These are phyloP conservation scores for Drosophila quinaria DNA, from an alignment of 2,888 invertebrate species.

Conservation along the genomic window DNA sequence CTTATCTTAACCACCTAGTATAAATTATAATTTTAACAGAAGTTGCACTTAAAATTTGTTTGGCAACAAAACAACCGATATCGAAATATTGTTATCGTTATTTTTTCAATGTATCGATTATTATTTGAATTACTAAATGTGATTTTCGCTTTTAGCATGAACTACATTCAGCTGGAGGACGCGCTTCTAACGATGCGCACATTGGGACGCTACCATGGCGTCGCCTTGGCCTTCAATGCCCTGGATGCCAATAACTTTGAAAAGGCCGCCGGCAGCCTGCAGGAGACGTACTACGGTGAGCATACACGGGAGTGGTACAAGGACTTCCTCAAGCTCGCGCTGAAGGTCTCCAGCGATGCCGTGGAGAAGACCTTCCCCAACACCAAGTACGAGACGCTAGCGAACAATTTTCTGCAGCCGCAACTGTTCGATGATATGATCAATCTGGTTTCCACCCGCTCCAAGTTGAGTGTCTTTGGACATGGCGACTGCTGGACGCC, in stretches of 20 bases:
- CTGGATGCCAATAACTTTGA: constrained; percentile 87
- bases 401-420: constrained; percentile 87
- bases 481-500: constrained; percentile 92
- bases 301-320: constrained; percentile 87
- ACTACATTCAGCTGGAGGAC: constrained; percentile 84
- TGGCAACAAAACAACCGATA: too few relatives aligned
- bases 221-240: constrained; percentile 88
- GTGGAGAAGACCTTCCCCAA: constrained; percentile 88
- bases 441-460: constrained; percentile 76
- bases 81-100: too few relatives aligned
- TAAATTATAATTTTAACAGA: too few relatives aligned
- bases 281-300: constrained; percentile 88
- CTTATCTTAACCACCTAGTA: too few relatives aligned
- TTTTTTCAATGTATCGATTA: neutral
- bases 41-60: too few relatives aligned
- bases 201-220: constrained; percentile 88
- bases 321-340: constrained; percentile 87
- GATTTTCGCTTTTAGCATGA: constrained; percentile 46
- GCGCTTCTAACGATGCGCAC: constrained; percentile 86
- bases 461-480: constrained; percentile 87
- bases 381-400: constrained; percentile 87
- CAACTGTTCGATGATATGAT: constrained; percentile 86
- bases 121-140: neutral
- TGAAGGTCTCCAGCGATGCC: constrained; percentile 88
- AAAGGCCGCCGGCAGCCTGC: constrained; percentile 84